A percentile compares a stretch with the other conserved stretches of the same genome.
These are phyloP conservation scores for Rhabdophis nuchalis DNA, from an alignment of 2,797 vertebrate species.

Conservation along the genomic window DNA sequence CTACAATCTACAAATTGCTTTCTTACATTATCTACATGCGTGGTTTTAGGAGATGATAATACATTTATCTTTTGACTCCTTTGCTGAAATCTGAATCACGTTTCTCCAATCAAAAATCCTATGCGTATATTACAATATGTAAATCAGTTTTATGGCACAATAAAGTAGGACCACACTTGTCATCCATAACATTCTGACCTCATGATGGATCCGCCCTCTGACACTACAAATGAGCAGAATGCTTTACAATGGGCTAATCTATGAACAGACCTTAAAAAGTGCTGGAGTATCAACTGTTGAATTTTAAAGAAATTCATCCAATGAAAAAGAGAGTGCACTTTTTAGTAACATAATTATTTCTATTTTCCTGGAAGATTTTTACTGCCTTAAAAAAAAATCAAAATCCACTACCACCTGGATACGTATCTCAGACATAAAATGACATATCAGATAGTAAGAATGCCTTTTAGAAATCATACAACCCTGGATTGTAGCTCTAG, in stretches of 20 bases:
- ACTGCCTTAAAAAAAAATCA: slow-evolving; percentile 2
- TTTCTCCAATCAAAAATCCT: background rate
- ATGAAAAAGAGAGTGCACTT: slow-evolving; percentile 44
- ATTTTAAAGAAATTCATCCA: slow-evolving; percentile 63
- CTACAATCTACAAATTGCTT: background rate
- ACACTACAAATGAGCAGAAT: background rate
- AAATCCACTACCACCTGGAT: background rate
- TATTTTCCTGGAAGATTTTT: slow-evolving; percentile 29
- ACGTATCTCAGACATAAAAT: slow-evolving; percentile 5
- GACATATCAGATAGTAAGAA: slow-evolving; percentile 18
- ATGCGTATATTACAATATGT: background rate
- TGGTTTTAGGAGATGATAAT: background rate
- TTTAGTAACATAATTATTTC: slow-evolving; percentile 22
- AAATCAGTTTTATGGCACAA: background rate
- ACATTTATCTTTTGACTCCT: background rate
- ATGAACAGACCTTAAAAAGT: background rate
- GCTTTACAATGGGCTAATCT: background rate
- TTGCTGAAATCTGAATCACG: background rate
- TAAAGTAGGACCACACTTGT: background rate
- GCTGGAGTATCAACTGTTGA: slow-evolving; percentile 19
- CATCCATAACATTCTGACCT: background rate
- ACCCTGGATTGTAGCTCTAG: background rate
- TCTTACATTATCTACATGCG: background rate
- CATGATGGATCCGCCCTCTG: background rate
- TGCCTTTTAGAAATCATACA: background rate